Conservation (phyloP, 2,888 invertebrate species). For the Brachyptera risi region DNA sequence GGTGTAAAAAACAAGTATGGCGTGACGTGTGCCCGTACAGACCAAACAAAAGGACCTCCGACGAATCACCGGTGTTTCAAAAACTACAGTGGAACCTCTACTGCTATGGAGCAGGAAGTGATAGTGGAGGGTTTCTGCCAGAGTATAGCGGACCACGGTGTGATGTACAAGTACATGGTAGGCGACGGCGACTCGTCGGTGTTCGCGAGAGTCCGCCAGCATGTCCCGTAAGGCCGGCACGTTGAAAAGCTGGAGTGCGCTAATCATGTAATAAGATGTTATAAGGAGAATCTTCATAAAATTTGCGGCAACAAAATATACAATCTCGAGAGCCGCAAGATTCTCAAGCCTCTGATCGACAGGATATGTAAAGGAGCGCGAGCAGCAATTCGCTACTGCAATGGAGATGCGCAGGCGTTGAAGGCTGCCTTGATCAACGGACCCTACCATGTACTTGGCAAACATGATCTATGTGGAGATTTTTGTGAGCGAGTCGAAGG, state of each 20-base stretch:
- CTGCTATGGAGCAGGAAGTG: constrained; percentile 21
- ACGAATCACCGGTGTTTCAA: no score
- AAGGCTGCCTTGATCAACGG: constrained; percentile 22
- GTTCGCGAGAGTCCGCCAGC: constrained; percentile 8
- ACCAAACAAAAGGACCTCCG: no score
- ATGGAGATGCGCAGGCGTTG: background rate
- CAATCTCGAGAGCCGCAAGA: background rate
- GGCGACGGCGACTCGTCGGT: constrained; percentile 30
- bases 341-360: background rate
- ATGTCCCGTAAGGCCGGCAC: constrained; percentile 17
- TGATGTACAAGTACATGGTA: constrained; percentile 26
- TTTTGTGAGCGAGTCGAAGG: constrained; percentile 21
- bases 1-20: no score
- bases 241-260: constrained; percentile 29
- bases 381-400: constrained; percentile 12
- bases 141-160: constrained; percentile 24
- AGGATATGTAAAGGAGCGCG: no score
- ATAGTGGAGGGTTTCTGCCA: constrained; percentile 26
- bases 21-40: no score
- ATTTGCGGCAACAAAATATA: background rate
- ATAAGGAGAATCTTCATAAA: constrained; percentile 17
- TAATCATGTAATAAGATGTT: constrained; percentile 26
- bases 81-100: no score
- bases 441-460: constrained; percentile 27
- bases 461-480: constrained; percentile 17